phyloP scores from a whole-genome alignment of 1,140 invertebrate species.

The Procambarus virginalis region DNA sequence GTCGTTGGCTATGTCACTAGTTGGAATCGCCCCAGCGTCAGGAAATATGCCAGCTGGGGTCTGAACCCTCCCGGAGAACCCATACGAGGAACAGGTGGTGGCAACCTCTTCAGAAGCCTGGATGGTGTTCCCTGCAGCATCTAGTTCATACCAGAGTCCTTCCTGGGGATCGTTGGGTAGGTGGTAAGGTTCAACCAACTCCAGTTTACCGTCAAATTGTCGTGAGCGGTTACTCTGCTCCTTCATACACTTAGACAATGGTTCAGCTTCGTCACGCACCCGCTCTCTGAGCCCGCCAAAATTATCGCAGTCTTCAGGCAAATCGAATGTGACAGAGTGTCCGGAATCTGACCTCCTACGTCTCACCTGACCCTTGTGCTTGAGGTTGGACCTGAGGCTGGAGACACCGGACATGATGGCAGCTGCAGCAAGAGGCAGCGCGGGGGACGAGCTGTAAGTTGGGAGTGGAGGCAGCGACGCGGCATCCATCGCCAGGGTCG shows the following conservation, averaged over 20 bases:
- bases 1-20: not conserved
- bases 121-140: not conserved
- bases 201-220: conserved; percentile 16
- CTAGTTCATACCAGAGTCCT: not conserved
- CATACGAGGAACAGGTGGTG: too few relatives aligned
- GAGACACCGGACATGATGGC: not conserved
- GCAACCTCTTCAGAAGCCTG: not conserved
- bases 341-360: conserved; percentile 50
- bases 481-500: conserved; percentile 13
- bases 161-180: not conserved
- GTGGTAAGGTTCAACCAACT: not conserved
- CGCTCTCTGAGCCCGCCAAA: conserved; percentile 16
- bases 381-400: conserved; percentile 52
- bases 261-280: conserved; percentile 17
- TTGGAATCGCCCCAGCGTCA: not conserved
- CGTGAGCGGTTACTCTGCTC: conserved; percentile 45
- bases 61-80: conserved; percentile 2
- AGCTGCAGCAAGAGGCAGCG: conserved; percentile 2
- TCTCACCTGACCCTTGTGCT: conserved; percentile 22
- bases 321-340: conserved; percentile 55
- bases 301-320: conserved; percentile 54
- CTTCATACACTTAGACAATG: conserved; percentile 57
- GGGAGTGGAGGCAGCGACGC: not conserved
- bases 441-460: not conserved
- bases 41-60: not conserved